Evolutionary conservation across 2,797 vertebrate species (phyloP), one percentile per base, ranked within the genome.

Genomic region (Sebastes alutus): DNA sequence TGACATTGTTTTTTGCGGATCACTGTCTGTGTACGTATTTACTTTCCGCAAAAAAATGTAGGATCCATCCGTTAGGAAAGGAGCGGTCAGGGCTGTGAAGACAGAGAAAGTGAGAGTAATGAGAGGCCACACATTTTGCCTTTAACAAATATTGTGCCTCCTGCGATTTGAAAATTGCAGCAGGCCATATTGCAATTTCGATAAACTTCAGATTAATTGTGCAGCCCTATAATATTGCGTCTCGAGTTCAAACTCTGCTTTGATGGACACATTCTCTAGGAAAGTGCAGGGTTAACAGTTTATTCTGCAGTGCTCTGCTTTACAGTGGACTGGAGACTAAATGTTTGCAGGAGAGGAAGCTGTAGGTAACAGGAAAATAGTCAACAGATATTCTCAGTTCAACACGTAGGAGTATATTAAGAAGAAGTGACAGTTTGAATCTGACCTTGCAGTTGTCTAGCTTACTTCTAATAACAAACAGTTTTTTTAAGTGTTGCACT

Each of bases 321-420:
- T 52, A 29, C 35, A 33, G 10, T 54, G 25, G n/a, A 27, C 23
- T 46, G 27, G 5, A 54, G 12, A 60, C n/a, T 55, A 23, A 66
- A 35, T 61, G 54, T 56, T 75, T 20, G 55, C 69, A 55, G 27
- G 56, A 72, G 25, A 63, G 27, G 49, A 84, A 68, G n/a, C 42
- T 32, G 61, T 60, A 65, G 42, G 38, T 80, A 58, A 66, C 64
- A 79, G 35, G 27, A 79, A 67, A 65, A 63, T 3, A 7, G 59
- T 52, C 3, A 22, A 68, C 30, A 32, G 27, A 76, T 79, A 54
- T 68, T 70, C 8, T 72, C 52, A 63, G 42, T 35, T 69, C 3
- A 35, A 60, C 52, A 27, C 1, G 20, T 64, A 5, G 7, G 38
- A 49, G 56, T 65, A 20, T 60, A 9, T 64, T 8, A 42, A 58